Conservation (phyloP, 2,888 invertebrate genomes). For the Andrena camellia region DNA sequence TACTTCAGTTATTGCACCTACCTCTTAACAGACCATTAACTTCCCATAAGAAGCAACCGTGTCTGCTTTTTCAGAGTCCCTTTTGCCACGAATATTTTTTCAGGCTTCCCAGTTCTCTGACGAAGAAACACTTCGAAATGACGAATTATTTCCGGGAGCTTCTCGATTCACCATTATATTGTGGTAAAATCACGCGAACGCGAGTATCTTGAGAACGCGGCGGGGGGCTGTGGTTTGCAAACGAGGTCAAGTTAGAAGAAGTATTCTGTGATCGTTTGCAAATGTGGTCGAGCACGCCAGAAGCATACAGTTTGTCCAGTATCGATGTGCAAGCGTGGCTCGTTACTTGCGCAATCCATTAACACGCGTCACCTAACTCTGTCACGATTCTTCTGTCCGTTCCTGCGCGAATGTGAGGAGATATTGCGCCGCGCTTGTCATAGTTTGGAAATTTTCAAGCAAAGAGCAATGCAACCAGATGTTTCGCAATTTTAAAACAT, state of each 20-base stretch:
- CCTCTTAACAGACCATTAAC: not conserved
- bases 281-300: conserved; percentile 56
- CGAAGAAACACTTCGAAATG: not conserved
- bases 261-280: conserved; percentile 37
- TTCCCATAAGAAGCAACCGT: not conserved
- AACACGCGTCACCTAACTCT: conserved; percentile 78
- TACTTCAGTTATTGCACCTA: too few species aligned
- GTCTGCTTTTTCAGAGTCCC: not conserved
- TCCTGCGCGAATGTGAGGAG: not conserved
- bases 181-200: conserved; percentile 1
- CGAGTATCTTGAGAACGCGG: not conserved
- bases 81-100: not conserved
- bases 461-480: not conserved
- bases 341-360: conserved; percentile 78
- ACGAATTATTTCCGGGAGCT: conserved; percentile 16
- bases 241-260: conserved; percentile 49
- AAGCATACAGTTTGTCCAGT: conserved; percentile 64
- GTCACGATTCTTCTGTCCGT: conserved; percentile 47
- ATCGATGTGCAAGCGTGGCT: conserved; percentile 56
- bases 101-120: not conserved
- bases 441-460: too few species aligned
- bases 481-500: too few species aligned
- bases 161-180: conserved; percentile 1
- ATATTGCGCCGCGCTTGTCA: not conserved
- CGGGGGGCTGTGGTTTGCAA: conserved; percentile 27